Conservation (phyloP, 1,140 invertebrate genomes). For the Solen grandis region DNA sequence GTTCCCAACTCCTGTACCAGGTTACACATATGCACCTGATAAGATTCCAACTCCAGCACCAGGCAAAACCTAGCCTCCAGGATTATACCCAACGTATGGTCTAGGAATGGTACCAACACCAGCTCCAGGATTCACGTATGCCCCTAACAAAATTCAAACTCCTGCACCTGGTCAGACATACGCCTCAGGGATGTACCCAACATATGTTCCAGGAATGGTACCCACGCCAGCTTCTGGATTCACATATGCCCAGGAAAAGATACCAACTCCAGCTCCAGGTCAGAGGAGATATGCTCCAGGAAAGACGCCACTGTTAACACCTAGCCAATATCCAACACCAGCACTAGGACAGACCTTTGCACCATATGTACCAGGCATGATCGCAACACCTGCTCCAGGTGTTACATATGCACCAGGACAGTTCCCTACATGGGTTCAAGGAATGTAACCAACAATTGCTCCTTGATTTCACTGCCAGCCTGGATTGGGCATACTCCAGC, state of each 20-base stretch:
- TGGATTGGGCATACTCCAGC: too few species aligned
- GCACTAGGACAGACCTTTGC: too few species aligned
- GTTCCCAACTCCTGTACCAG: conserved; percentile 41
- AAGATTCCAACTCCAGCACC: conserved; percentile 55
- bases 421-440: too few species aligned
- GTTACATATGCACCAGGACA: too few species aligned
- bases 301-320: conserved; percentile 28
- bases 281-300: conserved; percentile 57
- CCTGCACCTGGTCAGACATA: conserved; percentile 62
- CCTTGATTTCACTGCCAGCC: too few species aligned
- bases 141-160: conserved; percentile 48
- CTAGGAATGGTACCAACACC: conserved; percentile 52
- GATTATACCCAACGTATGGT: conserved; percentile 35
- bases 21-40: conserved; percentile 36
- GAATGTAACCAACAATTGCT: too few species aligned
- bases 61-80: conserved; percentile 57
- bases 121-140: conserved; percentile 44
- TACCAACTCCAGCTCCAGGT: conserved; percentile 60
- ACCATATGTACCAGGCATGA: too few species aligned
- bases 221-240: conserved; percentile 59
- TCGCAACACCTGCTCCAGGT: too few species aligned
- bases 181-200: conserved; percentile 54
- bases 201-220: conserved; percentile 45
- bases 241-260: conserved; percentile 56
- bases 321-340: conserved; percentile 50